Percentiles rank a stretch among this genome's conserved stretches.
Evolutionary conservation across 2,888 invertebrate genomes (phyloP).

Genomic region (Leucoptera coffeella): DNA sequence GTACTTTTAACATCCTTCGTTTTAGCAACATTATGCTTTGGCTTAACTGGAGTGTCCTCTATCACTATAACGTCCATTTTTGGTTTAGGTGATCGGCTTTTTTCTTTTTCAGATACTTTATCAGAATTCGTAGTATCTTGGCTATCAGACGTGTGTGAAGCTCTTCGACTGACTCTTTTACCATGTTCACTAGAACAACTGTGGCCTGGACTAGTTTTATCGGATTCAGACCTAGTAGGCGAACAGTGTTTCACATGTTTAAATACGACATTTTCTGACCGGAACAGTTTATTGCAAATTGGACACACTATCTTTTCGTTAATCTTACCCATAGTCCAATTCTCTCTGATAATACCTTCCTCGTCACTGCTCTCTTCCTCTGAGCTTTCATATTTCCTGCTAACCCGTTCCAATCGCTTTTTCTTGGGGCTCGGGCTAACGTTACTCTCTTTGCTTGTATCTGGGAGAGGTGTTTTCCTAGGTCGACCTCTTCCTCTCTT

Average conservation of each 20-base stretch:
- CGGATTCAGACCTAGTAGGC: constrained; percentile 35
- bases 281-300: constrained; percentile 40
- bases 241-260: constrained; percentile 50
- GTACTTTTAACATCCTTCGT: constrained; percentile 7
- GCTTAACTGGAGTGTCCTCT: constrained; percentile 22
- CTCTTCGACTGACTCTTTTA: too few relatives aligned
- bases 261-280: constrained; percentile 44
- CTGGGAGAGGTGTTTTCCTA: constrained; percentile 34
- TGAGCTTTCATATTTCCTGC: constrained; percentile 14
- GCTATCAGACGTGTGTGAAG: constrained; percentile 22
- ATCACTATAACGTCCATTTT: constrained; percentile 19
- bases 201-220: constrained; percentile 16
- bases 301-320: constrained; percentile 47
- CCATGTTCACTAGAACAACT: too few relatives aligned
- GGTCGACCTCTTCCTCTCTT: constrained; percentile 42
- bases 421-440: constrained; percentile 23
- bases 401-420: constrained; percentile 22
- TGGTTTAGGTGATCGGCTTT: neutral
- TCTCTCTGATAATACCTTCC: constrained; percentile 26
- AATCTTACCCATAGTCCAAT: constrained; percentile 50
- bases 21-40: constrained; percentile 10
- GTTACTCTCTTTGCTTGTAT: constrained; percentile 11
- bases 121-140: constrained; percentile 9
- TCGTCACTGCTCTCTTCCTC: constrained; percentile 17
- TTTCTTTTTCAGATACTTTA: neutral